Evolutionary conservation across 2,888 invertebrate genomes (phyloP).

Genomic region (Caenorhabditis auriculariae): DNA sequence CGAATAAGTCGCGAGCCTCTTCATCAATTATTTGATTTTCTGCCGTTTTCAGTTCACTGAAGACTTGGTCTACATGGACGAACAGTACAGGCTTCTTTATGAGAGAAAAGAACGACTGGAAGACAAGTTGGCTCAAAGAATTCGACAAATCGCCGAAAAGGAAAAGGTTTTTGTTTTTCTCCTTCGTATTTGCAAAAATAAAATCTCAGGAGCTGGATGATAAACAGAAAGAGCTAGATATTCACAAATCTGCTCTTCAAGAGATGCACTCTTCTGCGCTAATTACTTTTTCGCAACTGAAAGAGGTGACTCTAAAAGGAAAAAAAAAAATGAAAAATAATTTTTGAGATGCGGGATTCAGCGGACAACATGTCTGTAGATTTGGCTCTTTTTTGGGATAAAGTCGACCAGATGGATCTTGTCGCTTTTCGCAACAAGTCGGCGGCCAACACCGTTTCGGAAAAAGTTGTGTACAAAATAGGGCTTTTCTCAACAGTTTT

Average conservation of each 20-base stretch:
- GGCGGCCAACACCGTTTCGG: no score
- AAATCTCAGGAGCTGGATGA: no score
- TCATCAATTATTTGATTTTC: background rate
- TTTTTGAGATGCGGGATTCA: constrained; percentile 1
- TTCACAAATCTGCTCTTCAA: no score
- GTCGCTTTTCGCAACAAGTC: no score
- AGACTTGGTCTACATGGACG: constrained; percentile 51
- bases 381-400: constrained; percentile 15
- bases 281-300: constrained; percentile 4
- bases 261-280: constrained; percentile 13
- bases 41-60: constrained; percentile 29
- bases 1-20: constrained; percentile 5
- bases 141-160: constrained; percentile 3
- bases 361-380: constrained; percentile 17
- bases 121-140: constrained; percentile 15
- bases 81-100: constrained; percentile 45
- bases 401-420: constrained; percentile 29
- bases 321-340: background rate
- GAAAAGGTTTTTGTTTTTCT: background rate
- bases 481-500: no score
- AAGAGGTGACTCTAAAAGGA: constrained; percentile 2
- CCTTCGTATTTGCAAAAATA: no score
- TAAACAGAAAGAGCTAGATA: no score
- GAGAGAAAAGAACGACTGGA: constrained; percentile 24
- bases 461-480: no score